Evolutionary conservation across 1,140 invertebrate genomes (phyloP).

Genomic region (Calliphora vicina): DNA sequence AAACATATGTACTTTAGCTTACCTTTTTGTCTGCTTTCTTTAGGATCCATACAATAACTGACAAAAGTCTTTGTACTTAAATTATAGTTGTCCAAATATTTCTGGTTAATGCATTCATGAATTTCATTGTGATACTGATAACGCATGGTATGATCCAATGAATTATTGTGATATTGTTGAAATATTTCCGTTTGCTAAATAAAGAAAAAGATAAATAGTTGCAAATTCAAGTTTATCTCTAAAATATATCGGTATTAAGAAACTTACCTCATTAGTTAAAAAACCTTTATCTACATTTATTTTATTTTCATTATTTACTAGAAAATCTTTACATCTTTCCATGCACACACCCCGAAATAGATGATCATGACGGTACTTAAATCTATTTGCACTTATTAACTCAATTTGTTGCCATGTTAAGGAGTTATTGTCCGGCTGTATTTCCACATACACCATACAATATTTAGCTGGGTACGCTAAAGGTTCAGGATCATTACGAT

Average conservation of each 20-base stretch:
- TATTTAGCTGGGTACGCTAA: not conserved
- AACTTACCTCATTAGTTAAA: not conserved
- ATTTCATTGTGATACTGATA: not conserved
- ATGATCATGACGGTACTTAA: constrained; percentile 4
- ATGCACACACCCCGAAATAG: not conserved
- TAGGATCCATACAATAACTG: not conserved
- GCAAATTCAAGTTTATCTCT: no score
- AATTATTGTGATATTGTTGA: not conserved
- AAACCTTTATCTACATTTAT: not conserved
- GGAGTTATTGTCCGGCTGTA: not conserved
- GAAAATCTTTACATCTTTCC: not conserved
- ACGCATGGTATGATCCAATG: not conserved
- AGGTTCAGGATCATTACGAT: not conserved
- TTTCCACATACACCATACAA: not conserved
- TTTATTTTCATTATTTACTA: not conserved
- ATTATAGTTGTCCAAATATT: not conserved
- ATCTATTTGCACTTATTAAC: not conserved
- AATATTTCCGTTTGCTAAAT: not conserved
- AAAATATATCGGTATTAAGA: not conserved
- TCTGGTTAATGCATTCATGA: not conserved
- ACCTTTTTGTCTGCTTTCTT: not conserved
- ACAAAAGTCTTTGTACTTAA: not conserved
- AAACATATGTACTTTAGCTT: no score
- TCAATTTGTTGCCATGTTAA: not conserved
- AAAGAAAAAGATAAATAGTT: not conserved